Conservation (phyloP, 35 echinoderm and acorn worm genomes). For the Strongylocentrotus purpuratus region DNA sequence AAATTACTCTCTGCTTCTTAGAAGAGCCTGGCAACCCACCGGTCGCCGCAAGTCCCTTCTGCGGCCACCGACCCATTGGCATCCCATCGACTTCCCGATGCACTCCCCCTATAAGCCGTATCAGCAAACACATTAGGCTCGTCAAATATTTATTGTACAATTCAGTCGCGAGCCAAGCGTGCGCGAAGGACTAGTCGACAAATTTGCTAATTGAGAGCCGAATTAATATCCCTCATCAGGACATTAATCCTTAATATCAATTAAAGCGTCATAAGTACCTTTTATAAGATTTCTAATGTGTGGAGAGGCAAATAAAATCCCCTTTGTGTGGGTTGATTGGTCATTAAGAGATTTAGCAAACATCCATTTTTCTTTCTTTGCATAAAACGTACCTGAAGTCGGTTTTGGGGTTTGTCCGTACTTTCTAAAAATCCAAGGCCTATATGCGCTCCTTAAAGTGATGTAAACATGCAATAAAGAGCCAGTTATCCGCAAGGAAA, state of each 20-base stretch:
- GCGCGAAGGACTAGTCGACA: neutral
- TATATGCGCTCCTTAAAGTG: neutral
- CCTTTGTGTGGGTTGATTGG: neutral
- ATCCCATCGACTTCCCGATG: neutral
- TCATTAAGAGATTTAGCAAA: conserved; percentile 27
- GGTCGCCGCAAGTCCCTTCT: neutral
- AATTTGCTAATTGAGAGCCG: conserved; percentile 12
- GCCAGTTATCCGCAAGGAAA: neutral
- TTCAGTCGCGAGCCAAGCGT: conserved; percentile 32
- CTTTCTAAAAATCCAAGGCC: neutral
- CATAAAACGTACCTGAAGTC: neutral
- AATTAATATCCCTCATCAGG: neutral
- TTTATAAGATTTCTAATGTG: conserved; percentile 16
- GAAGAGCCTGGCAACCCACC: neutral
- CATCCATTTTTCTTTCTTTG: conserved; percentile 8
- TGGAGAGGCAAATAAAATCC: conserved; percentile 5
- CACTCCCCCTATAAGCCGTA: neutral
- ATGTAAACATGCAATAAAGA: neutral
- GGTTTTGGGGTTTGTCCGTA: neutral
- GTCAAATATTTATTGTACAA: conserved; percentile 25
- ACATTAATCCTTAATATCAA: conserved; percentile 1
- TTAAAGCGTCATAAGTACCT: neutral
- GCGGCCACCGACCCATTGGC: neutral
- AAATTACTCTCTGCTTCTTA: neutral
- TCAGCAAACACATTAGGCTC: conserved; percentile 30